Percentiles rank a stretch among this genome's conserved stretches.
Conservation (phyloP, 2,113 vertebrate species). For the human region DNA sequence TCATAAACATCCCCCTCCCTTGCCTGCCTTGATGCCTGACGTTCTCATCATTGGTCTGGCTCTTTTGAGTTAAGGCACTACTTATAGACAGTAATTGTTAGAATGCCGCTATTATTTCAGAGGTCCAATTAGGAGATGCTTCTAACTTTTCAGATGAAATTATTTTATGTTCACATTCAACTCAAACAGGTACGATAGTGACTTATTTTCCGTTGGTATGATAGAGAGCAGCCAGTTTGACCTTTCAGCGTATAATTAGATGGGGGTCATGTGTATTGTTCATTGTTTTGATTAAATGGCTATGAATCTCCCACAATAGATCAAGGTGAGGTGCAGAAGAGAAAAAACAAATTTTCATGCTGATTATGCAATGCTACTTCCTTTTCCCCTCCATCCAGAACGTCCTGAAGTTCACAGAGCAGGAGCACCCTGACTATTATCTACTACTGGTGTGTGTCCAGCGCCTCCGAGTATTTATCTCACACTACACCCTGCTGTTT, state of each 20-base stretch:
- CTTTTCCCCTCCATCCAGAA: slow-evolving; percentile 84
- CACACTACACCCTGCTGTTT: slow-evolving; percentile 94
- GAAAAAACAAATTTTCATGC: background rate
- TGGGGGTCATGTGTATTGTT: background rate
- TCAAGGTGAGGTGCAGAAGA: slow-evolving; percentile 26
- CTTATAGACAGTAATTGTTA: background rate
- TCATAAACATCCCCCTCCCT: background rate
- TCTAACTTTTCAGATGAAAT: slow-evolving; percentile 38
- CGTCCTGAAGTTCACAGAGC: slow-evolving; percentile 94
- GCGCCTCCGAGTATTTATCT: slow-evolving; percentile 93
- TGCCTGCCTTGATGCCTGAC: background rate
- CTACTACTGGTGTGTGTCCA: slow-evolving; percentile 95
- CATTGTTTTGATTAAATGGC: background rate
- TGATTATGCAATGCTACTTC: slow-evolving; percentile 62
- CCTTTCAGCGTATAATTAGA: background rate
- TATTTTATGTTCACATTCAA: background rate
- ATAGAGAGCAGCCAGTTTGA: background rate
- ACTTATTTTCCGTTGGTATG: background rate
- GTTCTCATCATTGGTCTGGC: background rate
- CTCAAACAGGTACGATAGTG: background rate
- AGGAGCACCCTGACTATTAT: slow-evolving; percentile 97
- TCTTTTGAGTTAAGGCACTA: background rate
- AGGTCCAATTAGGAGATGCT: background rate
- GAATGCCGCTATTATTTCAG: background rate
- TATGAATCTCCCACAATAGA: background rate